Evolutionary conservation across 2,113 vertebrate genomes (phyloP).

Genomic region (Ammodytes marinus): DNA sequence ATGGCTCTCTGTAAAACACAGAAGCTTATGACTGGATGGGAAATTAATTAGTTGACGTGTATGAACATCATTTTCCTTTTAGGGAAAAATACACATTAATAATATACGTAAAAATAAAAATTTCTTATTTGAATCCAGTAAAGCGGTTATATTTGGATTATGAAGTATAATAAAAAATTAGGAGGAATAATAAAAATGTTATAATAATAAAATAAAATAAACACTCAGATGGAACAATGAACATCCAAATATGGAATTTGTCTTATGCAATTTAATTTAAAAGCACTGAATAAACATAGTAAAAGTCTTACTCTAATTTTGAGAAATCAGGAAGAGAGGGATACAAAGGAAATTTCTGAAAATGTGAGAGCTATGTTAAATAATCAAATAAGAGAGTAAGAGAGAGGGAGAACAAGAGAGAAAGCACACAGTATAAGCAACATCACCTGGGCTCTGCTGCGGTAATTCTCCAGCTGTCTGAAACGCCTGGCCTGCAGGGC

Average conservation of each 20-base stretch:
- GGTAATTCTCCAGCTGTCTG: conserved; percentile 90
- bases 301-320: neutral
- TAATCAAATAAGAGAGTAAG: neutral
- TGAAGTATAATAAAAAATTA: neutral
- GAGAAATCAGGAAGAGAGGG: neutral
- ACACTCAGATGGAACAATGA: neutral
- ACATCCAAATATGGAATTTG: neutral
- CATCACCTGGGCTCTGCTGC: conserved; percentile 89
- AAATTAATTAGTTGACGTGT: neutral
- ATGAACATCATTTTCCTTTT: neutral
- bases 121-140: neutral
- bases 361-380: conserved; percentile 15
- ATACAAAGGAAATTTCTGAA: conserved; percentile 4
- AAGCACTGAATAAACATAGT: conserved; percentile 14
- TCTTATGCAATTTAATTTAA: conserved; percentile 58
- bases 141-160: neutral
- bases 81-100: neutral
- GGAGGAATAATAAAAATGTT: neutral
- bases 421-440: neutral
- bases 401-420: neutral
- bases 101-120: neutral
- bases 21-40: neutral
- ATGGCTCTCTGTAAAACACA: neutral
- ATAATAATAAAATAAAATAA: neutral
- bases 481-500: conserved; percentile 84